phyloP scores from a whole-genome alignment of 2,888 invertebrate species.

The Volucella bombylans region DNA sequence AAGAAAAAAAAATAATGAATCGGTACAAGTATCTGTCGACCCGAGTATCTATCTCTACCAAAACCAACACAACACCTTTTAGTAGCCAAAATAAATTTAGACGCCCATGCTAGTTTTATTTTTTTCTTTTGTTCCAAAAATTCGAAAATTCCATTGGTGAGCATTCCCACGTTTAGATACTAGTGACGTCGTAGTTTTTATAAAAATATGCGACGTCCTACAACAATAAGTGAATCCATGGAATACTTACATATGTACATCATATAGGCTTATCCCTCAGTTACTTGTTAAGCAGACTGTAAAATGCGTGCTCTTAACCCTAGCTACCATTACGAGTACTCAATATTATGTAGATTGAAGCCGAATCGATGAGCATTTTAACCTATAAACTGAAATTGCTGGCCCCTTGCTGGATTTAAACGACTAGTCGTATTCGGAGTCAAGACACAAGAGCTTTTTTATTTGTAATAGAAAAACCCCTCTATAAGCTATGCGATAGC shows the following conservation, averaged over 20 bases:
- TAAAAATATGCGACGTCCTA: conserved; percentile 14
- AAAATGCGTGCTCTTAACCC: not conserved
- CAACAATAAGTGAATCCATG: conserved; percentile 4
- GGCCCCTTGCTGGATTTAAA: conserved; percentile 24
- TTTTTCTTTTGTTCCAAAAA: not conserved
- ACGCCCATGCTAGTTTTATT: no score
- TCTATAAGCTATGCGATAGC: conserved; percentile 48
- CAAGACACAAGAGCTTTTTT: conserved; percentile 1
- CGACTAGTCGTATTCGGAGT: conserved; percentile 25
- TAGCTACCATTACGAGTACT: not conserved
- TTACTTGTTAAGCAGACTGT: conserved; percentile 13
- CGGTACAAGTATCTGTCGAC: not conserved
- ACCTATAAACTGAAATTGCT: conserved; percentile 32
- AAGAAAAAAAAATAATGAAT: not conserved
- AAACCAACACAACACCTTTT: not conserved
- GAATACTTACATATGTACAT: not conserved
- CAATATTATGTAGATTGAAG: conserved; percentile 41
- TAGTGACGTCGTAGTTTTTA: conserved; percentile 53
- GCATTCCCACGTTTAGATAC: conserved; percentile 42
- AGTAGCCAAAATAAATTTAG: no score
- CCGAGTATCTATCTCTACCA: not conserved
- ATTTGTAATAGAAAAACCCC: conserved; percentile 3
- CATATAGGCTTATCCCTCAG: conserved; percentile 1
- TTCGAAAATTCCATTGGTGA: conserved; percentile 32
- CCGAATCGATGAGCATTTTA: conserved; percentile 46